Percentiles rank a stretch among this genome's conserved stretches.
Evolutionary conservation across 35 echinoderm and acorn worm genomes (phyloP).

Genomic region (Apostichopus japonicus): DNA sequence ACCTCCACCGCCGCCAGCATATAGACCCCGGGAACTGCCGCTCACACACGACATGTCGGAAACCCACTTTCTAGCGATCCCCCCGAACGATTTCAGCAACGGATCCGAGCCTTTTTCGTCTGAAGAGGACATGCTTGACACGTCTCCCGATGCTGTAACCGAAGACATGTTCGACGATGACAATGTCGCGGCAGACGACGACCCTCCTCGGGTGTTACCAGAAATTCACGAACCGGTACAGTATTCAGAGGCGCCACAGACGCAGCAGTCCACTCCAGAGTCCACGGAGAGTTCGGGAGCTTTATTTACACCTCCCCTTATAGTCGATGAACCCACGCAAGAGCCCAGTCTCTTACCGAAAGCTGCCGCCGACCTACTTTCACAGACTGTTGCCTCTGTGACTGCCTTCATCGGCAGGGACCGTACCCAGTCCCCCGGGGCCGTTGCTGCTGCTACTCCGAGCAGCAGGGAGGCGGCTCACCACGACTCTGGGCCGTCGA

Average conservation of each 20-base stretch:
- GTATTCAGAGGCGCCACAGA: constrained; percentile 25
- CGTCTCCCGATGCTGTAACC: constrained; percentile 17
- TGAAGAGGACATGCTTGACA: constrained; percentile 58
- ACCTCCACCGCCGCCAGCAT: neutral
- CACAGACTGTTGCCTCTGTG: constrained; percentile 83
- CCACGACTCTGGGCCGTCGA: constrained; percentile 13
- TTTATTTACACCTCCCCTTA: neutral
- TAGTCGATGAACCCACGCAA: neutral
- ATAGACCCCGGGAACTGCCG: neutral
- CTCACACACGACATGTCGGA: constrained; percentile 34
- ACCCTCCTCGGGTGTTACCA: constrained; percentile 1
- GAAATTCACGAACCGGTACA: constrained; percentile 58
- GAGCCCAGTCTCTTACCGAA: constrained; percentile 39
- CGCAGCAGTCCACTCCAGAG: neutral
- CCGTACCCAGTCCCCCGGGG: neutral
- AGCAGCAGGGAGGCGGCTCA: constrained; percentile 37
- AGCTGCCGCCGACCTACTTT: constrained; percentile 72
- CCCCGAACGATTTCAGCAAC: constrained; percentile 4
- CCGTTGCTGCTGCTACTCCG: neutral
- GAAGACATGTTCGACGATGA: constrained; percentile 55
- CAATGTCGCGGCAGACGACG: neutral
- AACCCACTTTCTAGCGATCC: constrained; percentile 22
- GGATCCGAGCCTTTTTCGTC: constrained; percentile 61
- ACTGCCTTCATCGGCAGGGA: constrained; percentile 44
- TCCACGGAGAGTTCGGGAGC: neutral